phyloP scores from a whole-genome alignment of 2,888 invertebrate genomes.

The Amphipoea oculea region DNA sequence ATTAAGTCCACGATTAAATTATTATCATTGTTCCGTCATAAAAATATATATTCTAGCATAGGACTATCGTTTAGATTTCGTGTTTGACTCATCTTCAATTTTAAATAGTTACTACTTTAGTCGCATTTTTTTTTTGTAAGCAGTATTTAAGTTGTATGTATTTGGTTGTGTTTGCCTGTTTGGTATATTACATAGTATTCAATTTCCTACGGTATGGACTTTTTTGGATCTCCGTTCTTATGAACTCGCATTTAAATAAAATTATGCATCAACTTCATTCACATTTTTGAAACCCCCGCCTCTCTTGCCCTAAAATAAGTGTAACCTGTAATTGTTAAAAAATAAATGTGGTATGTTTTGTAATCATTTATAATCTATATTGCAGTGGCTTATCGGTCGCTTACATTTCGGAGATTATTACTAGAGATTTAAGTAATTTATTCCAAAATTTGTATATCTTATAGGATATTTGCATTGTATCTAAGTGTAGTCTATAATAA shows the following conservation, averaged over 20 bases:
- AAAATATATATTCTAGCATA: not conserved
- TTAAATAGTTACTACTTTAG: too few species aligned
- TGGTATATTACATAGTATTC: not conserved
- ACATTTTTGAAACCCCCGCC: too few species aligned
- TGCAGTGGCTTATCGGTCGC: rapidly evolving
- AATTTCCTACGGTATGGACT: not conserved
- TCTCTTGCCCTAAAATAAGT: not conserved
- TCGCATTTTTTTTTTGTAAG: not conserved
- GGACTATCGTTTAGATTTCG: not conserved
- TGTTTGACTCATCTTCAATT: not conserved
- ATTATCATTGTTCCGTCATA: not conserved
- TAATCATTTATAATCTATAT: not conserved
- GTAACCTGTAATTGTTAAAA: not conserved
- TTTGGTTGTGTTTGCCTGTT: not conserved
- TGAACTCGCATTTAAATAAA: too few species aligned
- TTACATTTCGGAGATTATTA: too few species aligned
- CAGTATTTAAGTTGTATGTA: not conserved
- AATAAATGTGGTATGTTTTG: not conserved
- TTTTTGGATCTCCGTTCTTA: not conserved
- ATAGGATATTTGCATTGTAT: not conserved
- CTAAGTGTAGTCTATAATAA: not conserved
- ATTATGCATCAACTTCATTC: too few species aligned
- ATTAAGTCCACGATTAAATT: not conserved
- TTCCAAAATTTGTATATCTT: not conserved
- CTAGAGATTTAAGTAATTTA: not conserved